These are phyloP conservation scores for Clavelina lepadiformis DNA, from an alignment of 23 tunicate genomes.

Conservation along the genomic window DNA sequence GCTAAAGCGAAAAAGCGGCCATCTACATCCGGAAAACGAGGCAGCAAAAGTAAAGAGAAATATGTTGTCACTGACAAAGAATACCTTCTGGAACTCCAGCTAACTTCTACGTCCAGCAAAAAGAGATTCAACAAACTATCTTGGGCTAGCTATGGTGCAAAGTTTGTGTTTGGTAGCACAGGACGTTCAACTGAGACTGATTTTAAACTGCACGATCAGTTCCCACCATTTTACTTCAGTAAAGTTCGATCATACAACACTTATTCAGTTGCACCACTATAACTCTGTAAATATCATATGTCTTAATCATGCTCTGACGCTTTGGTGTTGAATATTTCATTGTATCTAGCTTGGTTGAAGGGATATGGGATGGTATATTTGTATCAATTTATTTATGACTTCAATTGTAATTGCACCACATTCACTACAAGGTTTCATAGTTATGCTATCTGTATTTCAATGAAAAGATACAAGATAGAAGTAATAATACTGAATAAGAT, in stretches of 20 bases:
- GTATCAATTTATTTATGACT: no score
- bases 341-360: no score
- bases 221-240: conserved; percentile 53
- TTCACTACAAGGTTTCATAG: no score
- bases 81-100: conserved; percentile 29
- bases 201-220: conserved; percentile 16
- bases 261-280: conserved; percentile 1
- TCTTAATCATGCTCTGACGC: no score
- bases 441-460: no score
- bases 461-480: no score
- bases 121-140: conserved; percentile 36
- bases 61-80: conserved; percentile 31
- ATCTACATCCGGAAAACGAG: conserved; percentile 1
- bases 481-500: no score
- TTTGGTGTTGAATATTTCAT: no score
- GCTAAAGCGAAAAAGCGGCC: background rate
- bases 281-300: no score
- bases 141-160: conserved; percentile 29
- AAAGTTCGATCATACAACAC: conserved; percentile 33
- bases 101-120: conserved; percentile 24
- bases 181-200: conserved; percentile 1
- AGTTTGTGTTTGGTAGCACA: conserved; percentile 12
- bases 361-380: no score
- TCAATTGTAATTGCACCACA: no score
- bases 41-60: conserved; percentile 16